phyloP scores from a whole-genome alignment of 2,113 vertebrate genomes.

The Aplodontia rufa region DNA sequence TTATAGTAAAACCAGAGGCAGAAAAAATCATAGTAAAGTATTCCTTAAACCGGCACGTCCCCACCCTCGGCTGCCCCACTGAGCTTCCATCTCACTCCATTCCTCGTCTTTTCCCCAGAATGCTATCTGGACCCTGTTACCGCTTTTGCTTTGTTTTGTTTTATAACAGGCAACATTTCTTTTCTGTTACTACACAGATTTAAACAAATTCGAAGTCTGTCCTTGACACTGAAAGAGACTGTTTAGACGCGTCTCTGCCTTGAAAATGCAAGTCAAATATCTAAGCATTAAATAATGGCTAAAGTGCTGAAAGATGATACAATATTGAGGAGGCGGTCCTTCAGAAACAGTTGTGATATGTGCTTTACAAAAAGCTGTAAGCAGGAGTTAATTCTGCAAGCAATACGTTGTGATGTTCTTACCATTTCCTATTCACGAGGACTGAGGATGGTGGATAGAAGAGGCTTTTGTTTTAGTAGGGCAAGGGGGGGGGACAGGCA shows the following conservation, averaged over 20 bases:
- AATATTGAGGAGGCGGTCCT: not conserved
- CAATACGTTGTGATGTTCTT: not conserved
- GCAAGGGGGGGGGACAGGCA: not conserved
- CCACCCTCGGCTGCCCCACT: not conserved
- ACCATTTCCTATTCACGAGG: not conserved
- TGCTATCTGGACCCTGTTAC: not conserved
- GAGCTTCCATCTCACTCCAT: not conserved
- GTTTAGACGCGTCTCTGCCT: not conserved
- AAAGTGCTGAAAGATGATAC: not conserved
- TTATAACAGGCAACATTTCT: not conserved
- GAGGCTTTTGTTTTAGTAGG: not conserved
- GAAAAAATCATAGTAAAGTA: not conserved
- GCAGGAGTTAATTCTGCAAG: not conserved
- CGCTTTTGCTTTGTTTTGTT: not conserved
- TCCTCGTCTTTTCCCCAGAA: not conserved
- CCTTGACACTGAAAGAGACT: not conserved
- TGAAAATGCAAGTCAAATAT: not conserved
- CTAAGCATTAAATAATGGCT: not conserved
- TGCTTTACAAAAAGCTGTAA: not conserved
- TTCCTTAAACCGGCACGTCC: not conserved
- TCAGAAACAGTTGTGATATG: not conserved
- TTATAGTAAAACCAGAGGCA: not conserved
- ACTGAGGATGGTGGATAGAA: not conserved
- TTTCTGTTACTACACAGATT: not conserved
- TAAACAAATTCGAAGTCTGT: slow-evolving; percentile 20